These are phyloP conservation scores for Hyles euphorbiae DNA, from an alignment of 1,140 invertebrate species.

Conservation along the genomic window DNA sequence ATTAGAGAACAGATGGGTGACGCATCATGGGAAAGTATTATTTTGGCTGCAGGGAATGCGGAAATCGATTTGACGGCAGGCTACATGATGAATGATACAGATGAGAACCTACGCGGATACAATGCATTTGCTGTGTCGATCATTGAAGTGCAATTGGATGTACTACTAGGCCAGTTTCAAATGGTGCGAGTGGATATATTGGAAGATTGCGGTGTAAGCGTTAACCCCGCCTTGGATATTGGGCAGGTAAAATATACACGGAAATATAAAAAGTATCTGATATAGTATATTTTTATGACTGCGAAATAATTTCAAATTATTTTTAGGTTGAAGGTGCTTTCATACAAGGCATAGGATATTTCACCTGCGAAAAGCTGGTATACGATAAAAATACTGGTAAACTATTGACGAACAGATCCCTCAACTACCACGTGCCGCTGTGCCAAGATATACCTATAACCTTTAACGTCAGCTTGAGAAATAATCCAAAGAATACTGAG, in stretches of 20 bases:
- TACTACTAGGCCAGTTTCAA: constrained; percentile 82
- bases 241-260: constrained; percentile 82
- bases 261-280: no score
- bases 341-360: constrained; percentile 90
- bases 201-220: constrained; percentile 82
- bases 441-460: constrained; percentile 90
- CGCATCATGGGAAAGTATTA: constrained; percentile 81
- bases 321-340: constrained; percentile 84
- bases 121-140: constrained; percentile 80
- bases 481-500: constrained; percentile 82
- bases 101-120: constrained; percentile 59
- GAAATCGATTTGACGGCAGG: constrained; percentile 80
- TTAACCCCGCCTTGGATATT: constrained; percentile 87
- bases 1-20: constrained; percentile 77
- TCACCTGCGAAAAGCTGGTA: constrained; percentile 83
- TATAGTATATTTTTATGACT: no score
- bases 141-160: constrained; percentile 82
- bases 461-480: constrained; percentile 84
- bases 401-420: constrained; percentile 84
- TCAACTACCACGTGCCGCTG: constrained; percentile 89
- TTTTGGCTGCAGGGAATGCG: constrained; percentile 75
- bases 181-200: constrained; percentile 83
- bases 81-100: constrained; percentile 72
- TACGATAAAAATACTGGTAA: constrained; percentile 80
- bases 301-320: no score